These are phyloP conservation scores for Vombatus ursinus DNA, from an alignment of 2,113 vertebrate genomes.

Conservation along the genomic window DNA sequence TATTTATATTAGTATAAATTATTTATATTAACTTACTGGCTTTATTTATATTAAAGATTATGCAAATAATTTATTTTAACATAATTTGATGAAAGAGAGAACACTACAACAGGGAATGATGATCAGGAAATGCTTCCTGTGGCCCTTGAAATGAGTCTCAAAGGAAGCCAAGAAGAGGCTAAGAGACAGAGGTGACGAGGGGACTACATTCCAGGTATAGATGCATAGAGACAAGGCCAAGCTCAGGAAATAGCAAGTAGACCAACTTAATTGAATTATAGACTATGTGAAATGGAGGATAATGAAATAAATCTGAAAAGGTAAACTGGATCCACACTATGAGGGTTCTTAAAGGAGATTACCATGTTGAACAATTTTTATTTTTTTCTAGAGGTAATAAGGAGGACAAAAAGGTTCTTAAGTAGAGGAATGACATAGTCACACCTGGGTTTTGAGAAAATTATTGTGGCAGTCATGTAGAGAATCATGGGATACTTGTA, in stretches of 20 bases:
- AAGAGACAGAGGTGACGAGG: background rate
- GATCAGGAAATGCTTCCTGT: background rate
- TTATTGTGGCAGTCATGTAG: background rate
- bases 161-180: background rate
- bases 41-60: background rate
- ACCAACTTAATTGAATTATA: background rate
- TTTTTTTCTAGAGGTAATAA: background rate
- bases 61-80: background rate
- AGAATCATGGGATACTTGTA: background rate
- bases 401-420: background rate
- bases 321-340: background rate
- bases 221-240: background rate
- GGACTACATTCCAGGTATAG: background rate
- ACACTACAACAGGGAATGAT: background rate
- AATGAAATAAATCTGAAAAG: background rate
- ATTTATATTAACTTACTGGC: background rate
- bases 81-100: background rate
- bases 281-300: background rate
- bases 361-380: background rate
- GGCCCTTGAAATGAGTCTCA: background rate
- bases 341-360: background rate
- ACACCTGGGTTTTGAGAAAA: background rate
- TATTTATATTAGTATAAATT: background rate
- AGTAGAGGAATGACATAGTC: background rate
- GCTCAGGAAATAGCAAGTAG: background rate